Conservation (phyloP, 2,113 vertebrate species). For the Melanocharis versteri region DNA sequence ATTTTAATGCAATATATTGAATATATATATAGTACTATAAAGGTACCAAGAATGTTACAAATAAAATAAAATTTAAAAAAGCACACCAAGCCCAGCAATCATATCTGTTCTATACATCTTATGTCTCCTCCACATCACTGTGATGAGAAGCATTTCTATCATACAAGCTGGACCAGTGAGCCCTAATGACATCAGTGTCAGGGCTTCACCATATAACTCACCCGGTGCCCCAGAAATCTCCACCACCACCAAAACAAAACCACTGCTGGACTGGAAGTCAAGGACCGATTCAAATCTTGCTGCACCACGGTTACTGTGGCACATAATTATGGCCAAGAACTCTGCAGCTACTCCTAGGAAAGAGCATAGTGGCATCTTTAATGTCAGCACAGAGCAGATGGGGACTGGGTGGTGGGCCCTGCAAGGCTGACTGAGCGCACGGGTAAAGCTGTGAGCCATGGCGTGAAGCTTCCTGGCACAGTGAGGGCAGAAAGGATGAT, state of each 20-base stretch:
- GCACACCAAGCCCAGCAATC: neutral
- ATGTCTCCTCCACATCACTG: neutral
- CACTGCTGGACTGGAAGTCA: neutral
- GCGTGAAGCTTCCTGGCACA: neutral
- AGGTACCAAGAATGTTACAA: neutral
- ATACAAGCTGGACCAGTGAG: neutral
- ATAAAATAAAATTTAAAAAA: neutral
- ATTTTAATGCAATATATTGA: neutral
- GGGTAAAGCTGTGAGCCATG: neutral
- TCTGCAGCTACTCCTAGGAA: neutral
- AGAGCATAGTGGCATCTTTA: neutral
- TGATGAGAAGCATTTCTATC: neutral
- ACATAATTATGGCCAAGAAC: neutral
- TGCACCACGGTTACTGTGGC: neutral
- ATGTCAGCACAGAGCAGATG: neutral
- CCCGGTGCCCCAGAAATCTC: neutral
- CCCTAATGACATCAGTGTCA: neutral
- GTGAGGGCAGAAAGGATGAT: neutral
- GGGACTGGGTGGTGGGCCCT: neutral
- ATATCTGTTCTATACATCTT: neutral
- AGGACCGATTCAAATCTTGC: neutral
- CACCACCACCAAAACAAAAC: neutral
- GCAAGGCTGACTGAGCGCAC: neutral
- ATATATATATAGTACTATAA: neutral
- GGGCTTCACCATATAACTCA: neutral